Evolutionary conservation across 2,113 vertebrate species (phyloP), one percentile per base, ranked within the genome.

Genomic region (Neolamprologus kungweensis): DNA sequence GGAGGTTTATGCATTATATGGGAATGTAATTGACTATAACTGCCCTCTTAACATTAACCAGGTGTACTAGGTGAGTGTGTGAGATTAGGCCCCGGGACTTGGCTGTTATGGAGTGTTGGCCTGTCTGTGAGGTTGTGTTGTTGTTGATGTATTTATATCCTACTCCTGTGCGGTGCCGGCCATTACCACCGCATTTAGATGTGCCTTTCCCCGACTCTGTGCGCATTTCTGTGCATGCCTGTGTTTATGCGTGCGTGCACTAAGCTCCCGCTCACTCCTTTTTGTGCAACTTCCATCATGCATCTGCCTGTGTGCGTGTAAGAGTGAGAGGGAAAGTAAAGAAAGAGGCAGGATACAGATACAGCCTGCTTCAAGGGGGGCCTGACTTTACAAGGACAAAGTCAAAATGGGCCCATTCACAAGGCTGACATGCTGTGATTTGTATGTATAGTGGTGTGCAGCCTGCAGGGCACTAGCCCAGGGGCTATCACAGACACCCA

Each of bases 11-110:
- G 95, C 91, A 94, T 96, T 96, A 96, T 96, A 96, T 96, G 95
- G 95, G 94, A 95, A 94, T 95, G 95, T 95, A 96, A 96, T 96
- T 96, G 96, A 95, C 96, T 96, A 96, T 96, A 96, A 96, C 95
- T 96, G 95, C 95, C 94, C 94, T 95, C 95, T 94, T 95, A 96
- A 96, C 95, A 95, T 96, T 96, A 96, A 95, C 96, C 96, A 96
- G 96, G 95, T 96, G 95, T 95, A 91, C 91, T 86, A 58, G 91
- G 93, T 94, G 94, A 96, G 95, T 95, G 92, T 95, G 95, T 94
- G 93, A 96, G 95, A 96, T 96, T 96, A 95, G 92, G 92, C 95
- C 94, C 85, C 79, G 19, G 93, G 93, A 94, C 92, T 91, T 95
- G 94, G 90, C 89, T 58, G 83, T 86, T 93, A 42, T 68, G 82